These are phyloP conservation scores for Dinomys branickii DNA, from an alignment of 2,113 vertebrate genomes.

Conservation along the genomic window DNA sequence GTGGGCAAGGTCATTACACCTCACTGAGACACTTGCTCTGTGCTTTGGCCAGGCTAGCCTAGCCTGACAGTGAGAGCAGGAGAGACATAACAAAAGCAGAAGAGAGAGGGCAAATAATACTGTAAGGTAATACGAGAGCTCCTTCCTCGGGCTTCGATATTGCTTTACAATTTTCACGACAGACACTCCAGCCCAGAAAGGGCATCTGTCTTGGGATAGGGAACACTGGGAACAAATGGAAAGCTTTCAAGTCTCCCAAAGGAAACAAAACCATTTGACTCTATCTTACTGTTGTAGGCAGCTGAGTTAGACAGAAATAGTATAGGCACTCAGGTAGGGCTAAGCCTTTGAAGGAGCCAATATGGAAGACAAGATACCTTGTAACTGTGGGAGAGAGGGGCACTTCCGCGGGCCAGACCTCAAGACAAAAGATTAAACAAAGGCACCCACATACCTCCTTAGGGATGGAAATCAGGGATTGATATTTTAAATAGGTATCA, in stretches of 20 bases:
- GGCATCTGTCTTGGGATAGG: not conserved
- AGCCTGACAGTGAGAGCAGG: not conserved
- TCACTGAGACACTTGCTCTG: not conserved
- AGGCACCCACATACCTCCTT: too few relatives aligned
- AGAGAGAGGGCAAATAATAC: not conserved
- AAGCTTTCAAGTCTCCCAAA: not conserved
- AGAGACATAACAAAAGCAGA: conserved; percentile 16
- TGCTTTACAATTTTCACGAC: not conserved
- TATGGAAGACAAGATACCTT: too few relatives aligned
- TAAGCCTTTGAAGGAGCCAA: too few relatives aligned
- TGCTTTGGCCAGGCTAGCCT: not conserved
- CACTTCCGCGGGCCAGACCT: too few relatives aligned
- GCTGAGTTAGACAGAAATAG: too few relatives aligned
- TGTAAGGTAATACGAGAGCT: too few relatives aligned
- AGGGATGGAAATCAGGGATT: too few relatives aligned
- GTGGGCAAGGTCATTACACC: not conserved
- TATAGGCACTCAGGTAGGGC: too few relatives aligned
- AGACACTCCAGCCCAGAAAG: not conserved
- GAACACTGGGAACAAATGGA: not conserved
- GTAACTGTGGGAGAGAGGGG: too few relatives aligned
- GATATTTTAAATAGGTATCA: too few relatives aligned
- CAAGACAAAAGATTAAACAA: too few relatives aligned
- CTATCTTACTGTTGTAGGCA: not conserved
- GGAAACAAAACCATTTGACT: not conserved
- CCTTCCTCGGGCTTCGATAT: not conserved